Base-by-base conservation (phyloP, 2,797 vertebrate genomes). In the Chiroxiphia lanceolata region DNA sequence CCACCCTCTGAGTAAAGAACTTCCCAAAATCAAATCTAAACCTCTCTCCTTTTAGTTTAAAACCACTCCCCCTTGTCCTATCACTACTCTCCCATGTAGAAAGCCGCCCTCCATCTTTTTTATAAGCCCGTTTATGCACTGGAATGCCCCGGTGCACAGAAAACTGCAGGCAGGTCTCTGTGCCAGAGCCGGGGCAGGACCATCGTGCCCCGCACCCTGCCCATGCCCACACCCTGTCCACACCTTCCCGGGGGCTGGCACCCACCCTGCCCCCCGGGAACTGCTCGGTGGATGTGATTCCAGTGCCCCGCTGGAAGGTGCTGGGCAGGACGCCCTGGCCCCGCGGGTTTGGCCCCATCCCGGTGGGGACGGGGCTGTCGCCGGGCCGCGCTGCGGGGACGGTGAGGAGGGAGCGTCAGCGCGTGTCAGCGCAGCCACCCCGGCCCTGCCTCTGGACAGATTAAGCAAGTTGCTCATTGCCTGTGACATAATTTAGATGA, bases 401-500 rank as follows among this genome's bases (percentile, higher is more conserved):
- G 72, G 96, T 80, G 93, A 96, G 96, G 96, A 97, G 85, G 97
- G 97, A 98, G 96, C 94, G 27, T 95, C 93, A 97, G 95, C 96
- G 96, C 96, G 97, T 96, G 98, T 96, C 97, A 96, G 97, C 92
- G 96, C 97, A 96, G 96, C 97, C 96, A 96, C 93, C 97, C 95
- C 90, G 50, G 93, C 96, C 95, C 98, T 87, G 98, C 95, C 90
- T 98, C 98, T 96, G 79, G 98, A 95, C 97, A 98, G 98, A 98
- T 95, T 97, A 96, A 98, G 98, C 97, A 97, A 97, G 98, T 97
- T 79, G 98, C 98, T 98, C 97, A 97, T 97, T 98, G 98, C 97
- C 97, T 33, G 96, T 97, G 98, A 98, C 98, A 98, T 98, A 98
- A 99, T 98, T 98, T 98, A 98, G 98, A 99, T 98, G 98, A 98